Percentiles rank a stretch among this genome's conserved stretches.
Evolutionary conservation across 2,888 invertebrate genomes (phyloP).

Genomic region (Teleiodes luculella): DNA sequence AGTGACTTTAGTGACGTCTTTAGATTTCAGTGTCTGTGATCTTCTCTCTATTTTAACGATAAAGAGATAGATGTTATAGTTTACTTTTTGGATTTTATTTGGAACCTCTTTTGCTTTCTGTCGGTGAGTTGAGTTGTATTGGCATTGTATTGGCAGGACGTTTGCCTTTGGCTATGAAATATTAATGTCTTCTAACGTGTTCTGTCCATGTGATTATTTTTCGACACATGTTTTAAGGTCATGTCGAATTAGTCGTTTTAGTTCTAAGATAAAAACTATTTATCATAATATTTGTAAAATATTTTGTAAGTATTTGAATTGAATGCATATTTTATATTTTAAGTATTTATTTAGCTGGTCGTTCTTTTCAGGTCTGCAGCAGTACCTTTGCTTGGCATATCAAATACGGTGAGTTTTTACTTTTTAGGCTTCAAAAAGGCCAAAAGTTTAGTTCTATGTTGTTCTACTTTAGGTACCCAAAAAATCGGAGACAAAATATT

Average conservation of each 20-base stretch:
- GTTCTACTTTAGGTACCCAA: no score
- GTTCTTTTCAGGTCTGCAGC: slow-evolving; percentile 27
- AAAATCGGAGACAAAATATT: no score
- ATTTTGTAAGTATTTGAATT: background rate
- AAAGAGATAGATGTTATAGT: slow-evolving; percentile 55
- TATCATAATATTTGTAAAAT: no score
- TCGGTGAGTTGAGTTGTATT: slow-evolving; percentile 22
- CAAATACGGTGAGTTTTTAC: slow-evolving; percentile 25
- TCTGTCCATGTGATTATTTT: slow-evolving; percentile 2
- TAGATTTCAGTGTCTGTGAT: slow-evolving; percentile 36
- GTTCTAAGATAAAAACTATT: background rate
- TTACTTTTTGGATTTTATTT: slow-evolving; percentile 40
- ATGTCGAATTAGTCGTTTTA: background rate
- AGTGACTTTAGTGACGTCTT: slow-evolving; percentile 39
- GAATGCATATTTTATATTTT: slow-evolving; percentile 9
- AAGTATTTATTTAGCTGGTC: slow-evolving; percentile 30
- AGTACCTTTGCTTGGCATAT: slow-evolving; percentile 8
- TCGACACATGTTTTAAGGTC: slow-evolving; percentile 4
- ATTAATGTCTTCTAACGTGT: slow-evolving; percentile 9
- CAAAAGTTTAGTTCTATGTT: no score
- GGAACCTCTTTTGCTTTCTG: slow-evolving; percentile 34
- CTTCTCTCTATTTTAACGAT: slow-evolving; percentile 64
- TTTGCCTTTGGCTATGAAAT: slow-evolving; percentile 17
- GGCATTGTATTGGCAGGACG: slow-evolving; percentile 18
- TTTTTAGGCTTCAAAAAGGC: background rate